A percentile compares a stretch with the other conserved stretches of the same genome.
Evolutionary conservation across 2,797 vertebrate genomes (phyloP).

Genomic region (Peromyscus attwateri): DNA sequence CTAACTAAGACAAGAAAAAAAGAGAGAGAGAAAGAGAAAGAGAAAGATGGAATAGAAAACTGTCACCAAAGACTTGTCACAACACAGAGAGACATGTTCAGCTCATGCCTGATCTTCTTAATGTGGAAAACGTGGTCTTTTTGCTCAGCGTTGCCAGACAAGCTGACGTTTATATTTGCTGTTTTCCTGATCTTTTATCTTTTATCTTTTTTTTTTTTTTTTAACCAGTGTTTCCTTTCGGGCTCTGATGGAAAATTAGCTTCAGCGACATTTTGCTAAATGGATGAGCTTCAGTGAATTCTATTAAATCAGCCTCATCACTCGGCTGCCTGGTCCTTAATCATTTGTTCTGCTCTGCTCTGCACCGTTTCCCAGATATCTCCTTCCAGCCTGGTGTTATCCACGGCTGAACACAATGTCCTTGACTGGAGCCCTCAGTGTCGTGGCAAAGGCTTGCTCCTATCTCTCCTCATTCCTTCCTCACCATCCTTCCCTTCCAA

Average conservation of each 20-base stretch:
- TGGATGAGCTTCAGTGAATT: conserved; percentile 53
- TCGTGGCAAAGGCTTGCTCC: not conserved
- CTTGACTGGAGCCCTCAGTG: not conserved
- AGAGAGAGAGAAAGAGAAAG: not conserved
- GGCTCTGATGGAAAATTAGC: conserved; percentile 60
- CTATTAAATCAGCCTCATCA: conserved; percentile 71
- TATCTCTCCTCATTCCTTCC: not conserved
- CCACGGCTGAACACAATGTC: conserved; percentile 42
- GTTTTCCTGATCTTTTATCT: conserved; percentile 59
- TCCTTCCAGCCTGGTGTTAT: not conserved
- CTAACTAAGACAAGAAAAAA: not conserved
- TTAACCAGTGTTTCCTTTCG: conserved; percentile 41
- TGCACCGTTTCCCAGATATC: conserved; percentile 30
- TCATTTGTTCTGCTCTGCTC: conserved; percentile 35
- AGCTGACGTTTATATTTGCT: not conserved
- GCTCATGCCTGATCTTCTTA: not conserved
- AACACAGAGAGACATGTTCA: not conserved
- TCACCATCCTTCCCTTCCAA: not conserved
- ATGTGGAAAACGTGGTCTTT: conserved; percentile 14
- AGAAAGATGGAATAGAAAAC: not conserved
- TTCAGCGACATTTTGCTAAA: conserved; percentile 65
- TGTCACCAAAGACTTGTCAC: not conserved
- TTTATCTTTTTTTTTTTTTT: not conserved
- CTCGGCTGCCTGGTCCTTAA: conserved; percentile 49
- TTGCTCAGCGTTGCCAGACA: conserved; percentile 36